Conservation (phyloP, 2,888 invertebrate species). For the Drosophila prolongata region DNA sequence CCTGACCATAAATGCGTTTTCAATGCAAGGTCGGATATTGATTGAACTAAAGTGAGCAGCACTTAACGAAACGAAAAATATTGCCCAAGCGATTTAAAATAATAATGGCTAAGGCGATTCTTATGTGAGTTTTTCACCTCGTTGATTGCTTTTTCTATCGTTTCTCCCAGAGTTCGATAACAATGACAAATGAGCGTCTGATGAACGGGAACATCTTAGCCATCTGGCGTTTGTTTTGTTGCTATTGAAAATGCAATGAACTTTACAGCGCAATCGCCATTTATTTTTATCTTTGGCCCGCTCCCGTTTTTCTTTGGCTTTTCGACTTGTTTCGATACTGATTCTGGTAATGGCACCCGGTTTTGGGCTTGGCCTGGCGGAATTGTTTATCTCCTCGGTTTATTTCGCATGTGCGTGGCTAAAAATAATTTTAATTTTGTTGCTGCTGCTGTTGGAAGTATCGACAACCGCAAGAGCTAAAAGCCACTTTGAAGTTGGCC, state of each 20-base stretch:
- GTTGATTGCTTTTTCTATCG: slow-evolving; percentile 20
- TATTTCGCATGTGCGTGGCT: slow-evolving; percentile 60
- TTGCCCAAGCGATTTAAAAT: slow-evolving; percentile 12
- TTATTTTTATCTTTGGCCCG: slow-evolving; percentile 34
- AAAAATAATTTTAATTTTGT: slow-evolving; percentile 46
- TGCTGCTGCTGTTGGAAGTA: slow-evolving; percentile 5
- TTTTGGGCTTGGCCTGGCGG: slow-evolving; percentile 50
- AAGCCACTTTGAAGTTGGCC: slow-evolving; percentile 25
- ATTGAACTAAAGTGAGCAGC: slow-evolving; percentile 46
- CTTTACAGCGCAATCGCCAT: slow-evolving; percentile 28
- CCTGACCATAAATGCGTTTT: slow-evolving; percentile 49
- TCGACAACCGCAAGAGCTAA: slow-evolving; percentile 30
- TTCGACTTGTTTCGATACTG: slow-evolving; percentile 5
- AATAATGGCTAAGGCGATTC: slow-evolving; percentile 7
- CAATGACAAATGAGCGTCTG: slow-evolving; percentile 25
- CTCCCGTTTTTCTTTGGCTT: slow-evolving; percentile 9
- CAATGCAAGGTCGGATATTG: slow-evolving; percentile 51
- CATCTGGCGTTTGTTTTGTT: slow-evolving; percentile 13
- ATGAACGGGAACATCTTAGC: slow-evolving; percentile 10
- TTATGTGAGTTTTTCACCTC: slow-evolving; percentile 23
- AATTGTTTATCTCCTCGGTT: slow-evolving; percentile 56
- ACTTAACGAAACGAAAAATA: slow-evolving; percentile 5
- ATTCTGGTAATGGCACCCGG: slow-evolving; percentile 32
- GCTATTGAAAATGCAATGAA: slow-evolving; percentile 45
- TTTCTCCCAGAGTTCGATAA: slow-evolving; percentile 17